Base-by-base conservation (phyloP, 2,888 invertebrate genomes). In the Laothoe populi region DNA sequence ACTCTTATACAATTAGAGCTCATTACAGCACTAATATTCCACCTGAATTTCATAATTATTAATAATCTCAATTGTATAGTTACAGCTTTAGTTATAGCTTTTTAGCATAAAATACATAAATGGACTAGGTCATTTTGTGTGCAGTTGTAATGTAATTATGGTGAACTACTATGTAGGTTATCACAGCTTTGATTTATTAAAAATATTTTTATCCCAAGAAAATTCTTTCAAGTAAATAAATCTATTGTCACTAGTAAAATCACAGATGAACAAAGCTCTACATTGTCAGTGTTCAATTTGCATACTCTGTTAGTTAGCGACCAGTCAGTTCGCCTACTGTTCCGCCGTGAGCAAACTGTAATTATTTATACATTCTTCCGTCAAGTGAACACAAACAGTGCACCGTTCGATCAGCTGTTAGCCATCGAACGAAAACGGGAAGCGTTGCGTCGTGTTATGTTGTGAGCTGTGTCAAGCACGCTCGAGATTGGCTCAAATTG, bases 401-500 rank as follows among this genome's bases (percentile, higher is more conserved):
- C 31, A 53, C 53, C 53, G 35, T 53, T 53, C 65, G 63, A 70
- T 66, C 67, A 69, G 67, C 65, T 70, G 70, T 74, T 64, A 59
- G 66, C 64, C 59, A 53, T 53, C 31, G 19, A 53, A 53, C 31
- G 31, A 53, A 11, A 53, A 10, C 19, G 53, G 31, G 35, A 53
- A 31, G 19, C 35, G 53, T 53, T 53, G 53, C 35, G 53, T 53
- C 31, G 44, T 44, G 19, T 44, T 44, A 19, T 44, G 42, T 42
- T 42, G 44, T 19, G 44, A 31, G 53, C 13, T 21, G 24, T 53
- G 53, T 53, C 53, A 53, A 53, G 53, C 53, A 53, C 59, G 59
- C 26, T 49, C 77, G 79, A 79, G 78, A 81, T 80, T 74, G 75
- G 77, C 76, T 81, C 79, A 77, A 83, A 84, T 82, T 82, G 82